Percentiles rank a stretch among this genome's conserved stretches.
Conservation (phyloP, 2,888 invertebrate species). For the Caenorhabditis imperialis region DNA sequence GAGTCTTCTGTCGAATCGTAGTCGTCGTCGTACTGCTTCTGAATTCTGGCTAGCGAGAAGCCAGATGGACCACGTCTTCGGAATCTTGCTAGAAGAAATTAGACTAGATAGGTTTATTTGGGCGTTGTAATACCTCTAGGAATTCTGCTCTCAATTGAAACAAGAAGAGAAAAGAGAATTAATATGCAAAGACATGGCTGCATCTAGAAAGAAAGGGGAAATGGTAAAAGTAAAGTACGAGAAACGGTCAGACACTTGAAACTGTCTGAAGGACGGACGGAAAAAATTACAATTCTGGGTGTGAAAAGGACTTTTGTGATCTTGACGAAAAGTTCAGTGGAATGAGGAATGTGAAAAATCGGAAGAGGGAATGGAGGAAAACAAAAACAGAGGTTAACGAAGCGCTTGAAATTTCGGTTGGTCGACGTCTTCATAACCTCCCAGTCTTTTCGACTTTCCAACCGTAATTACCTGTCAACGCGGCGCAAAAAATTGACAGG, state of each 20-base stretch:
- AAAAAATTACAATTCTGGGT: too few species aligned
- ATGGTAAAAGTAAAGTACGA: not conserved
- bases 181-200: conserved; percentile 25
- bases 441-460: conserved; percentile 6
- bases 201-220: conserved; percentile 29
- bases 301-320: too few species aligned
- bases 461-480: conserved; percentile 44
- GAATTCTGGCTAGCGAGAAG: conserved; percentile 63
- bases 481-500: conserved; percentile 13
- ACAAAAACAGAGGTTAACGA: too few species aligned
- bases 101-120: not conserved
- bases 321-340: too few species aligned
- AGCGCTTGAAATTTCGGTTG: not conserved
- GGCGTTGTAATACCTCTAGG: conserved; percentile 20
- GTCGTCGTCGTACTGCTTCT: conserved; percentile 62
- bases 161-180: not conserved
- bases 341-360: too few species aligned
- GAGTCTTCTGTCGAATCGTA: conserved; percentile 47
- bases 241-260: conserved; percentile 16
- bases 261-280: too few species aligned
- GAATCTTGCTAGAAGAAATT: conserved; percentile 28
- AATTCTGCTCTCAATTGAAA: conserved; percentile 16
- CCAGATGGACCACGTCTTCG: conserved; percentile 61
- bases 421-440: not conserved
- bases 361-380: too few species aligned